These are phyloP conservation scores for Myopa tessellatipennis DNA, from an alignment of 2,888 invertebrate genomes.

Conservation along the genomic window DNA sequence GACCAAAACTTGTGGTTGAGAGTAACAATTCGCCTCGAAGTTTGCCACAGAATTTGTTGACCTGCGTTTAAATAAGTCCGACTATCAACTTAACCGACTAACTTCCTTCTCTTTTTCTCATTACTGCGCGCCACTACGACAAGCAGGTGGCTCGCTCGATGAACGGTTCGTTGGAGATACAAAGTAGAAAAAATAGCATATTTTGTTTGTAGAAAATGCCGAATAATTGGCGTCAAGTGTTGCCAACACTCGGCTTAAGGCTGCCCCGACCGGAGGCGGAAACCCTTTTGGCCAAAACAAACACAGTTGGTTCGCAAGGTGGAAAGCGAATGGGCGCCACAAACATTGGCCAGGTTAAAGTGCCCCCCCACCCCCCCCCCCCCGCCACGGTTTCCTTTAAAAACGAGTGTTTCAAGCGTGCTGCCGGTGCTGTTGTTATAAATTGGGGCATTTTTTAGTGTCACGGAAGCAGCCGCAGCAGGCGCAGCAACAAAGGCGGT, in stretches of 20 bases:
- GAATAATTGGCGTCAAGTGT: background rate
- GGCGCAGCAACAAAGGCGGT: background rate
- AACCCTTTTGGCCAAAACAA: background rate
- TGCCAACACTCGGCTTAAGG: background rate
- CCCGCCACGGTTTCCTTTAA: background rate
- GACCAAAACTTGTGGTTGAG: too few relatives aligned
- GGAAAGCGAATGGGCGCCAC: background rate
- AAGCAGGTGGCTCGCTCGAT: too few relatives aligned
- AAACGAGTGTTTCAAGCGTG: background rate
- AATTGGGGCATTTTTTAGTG: conserved; percentile 15
- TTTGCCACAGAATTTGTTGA: too few relatives aligned
- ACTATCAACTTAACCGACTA: too few relatives aligned
- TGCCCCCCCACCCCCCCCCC: background rate
- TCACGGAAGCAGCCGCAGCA: conserved; percentile 2
- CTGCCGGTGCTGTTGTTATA: background rate
- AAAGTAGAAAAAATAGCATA: too few relatives aligned
- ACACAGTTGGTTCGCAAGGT: background rate
- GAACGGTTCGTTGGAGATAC: too few relatives aligned
- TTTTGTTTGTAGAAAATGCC: too few relatives aligned
- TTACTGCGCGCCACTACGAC: too few relatives aligned
- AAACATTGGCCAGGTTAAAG: background rate
- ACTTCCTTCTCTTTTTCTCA: too few relatives aligned
- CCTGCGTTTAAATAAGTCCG: too few relatives aligned
- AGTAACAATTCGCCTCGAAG: too few relatives aligned
- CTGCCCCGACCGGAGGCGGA: background rate